phyloP scores from a whole-genome alignment of 1,140 invertebrate species.

The Aethina tumida region DNA sequence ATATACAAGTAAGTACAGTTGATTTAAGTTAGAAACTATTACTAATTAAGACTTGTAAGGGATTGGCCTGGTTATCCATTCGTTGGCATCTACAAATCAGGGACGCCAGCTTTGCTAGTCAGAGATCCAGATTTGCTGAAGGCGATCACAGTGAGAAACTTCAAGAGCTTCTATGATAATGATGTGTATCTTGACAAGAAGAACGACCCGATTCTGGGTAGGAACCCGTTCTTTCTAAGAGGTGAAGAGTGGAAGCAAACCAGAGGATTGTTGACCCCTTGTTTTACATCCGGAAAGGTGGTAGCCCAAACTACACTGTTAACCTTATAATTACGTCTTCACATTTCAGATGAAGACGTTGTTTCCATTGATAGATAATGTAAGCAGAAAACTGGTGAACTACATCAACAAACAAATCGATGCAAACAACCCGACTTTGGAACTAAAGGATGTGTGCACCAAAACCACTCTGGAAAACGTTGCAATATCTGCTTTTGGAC shows the following conservation, averaged over 20 bases:
- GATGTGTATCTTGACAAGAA: slow-evolving; percentile 28
- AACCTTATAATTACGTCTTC: too few relatives aligned
- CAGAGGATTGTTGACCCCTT: slow-evolving; percentile 31
- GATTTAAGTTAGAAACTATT: too few relatives aligned
- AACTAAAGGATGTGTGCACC: slow-evolving; percentile 10
- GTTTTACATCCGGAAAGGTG: slow-evolving; percentile 33
- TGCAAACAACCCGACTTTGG: not conserved
- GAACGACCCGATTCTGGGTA: slow-evolving; percentile 33
- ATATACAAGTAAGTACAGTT: too few relatives aligned
- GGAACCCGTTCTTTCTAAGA: slow-evolving; percentile 34
- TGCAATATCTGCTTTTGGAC: slow-evolving; percentile 15
- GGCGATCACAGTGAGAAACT: slow-evolving; percentile 43
- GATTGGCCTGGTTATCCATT: slow-evolving; percentile 19
- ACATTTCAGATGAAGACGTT: slow-evolving; percentile 35
- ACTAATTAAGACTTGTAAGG: too few relatives aligned
- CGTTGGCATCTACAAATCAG: slow-evolving; percentile 36
- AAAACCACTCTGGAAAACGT: slow-evolving; percentile 15
- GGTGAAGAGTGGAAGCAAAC: slow-evolving; percentile 35
- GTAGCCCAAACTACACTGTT: too few relatives aligned
- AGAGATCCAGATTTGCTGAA: slow-evolving; percentile 46
- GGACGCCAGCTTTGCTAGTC: slow-evolving; percentile 40
- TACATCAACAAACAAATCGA: slow-evolving; percentile 12
- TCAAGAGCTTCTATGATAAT: slow-evolving; percentile 37
- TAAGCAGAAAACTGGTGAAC: slow-evolving; percentile 9
- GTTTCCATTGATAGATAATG: slow-evolving; percentile 34